A percentile compares a stretch with the other conserved stretches of the same genome.
These are phyloP conservation scores for Ia io DNA, from an alignment of 2,113 vertebrate genomes.

Conservation along the genomic window DNA sequence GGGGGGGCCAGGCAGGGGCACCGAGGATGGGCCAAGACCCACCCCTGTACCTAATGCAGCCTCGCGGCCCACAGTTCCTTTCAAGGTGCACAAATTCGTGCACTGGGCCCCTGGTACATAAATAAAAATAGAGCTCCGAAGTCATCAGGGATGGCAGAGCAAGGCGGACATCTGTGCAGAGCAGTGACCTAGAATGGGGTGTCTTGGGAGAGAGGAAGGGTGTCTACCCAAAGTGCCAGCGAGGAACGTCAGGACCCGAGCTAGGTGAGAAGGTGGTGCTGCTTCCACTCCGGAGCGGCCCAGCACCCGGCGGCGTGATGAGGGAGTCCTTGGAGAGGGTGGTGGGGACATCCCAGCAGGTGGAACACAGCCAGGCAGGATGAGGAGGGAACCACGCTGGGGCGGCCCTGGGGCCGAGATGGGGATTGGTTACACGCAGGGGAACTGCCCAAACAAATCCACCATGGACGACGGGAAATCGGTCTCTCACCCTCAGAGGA, in stretches of 20 bases:
- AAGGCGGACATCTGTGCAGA: neutral
- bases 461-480: neutral
- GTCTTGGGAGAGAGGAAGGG: neutral
- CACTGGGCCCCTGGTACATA: no score
- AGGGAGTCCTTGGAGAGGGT: neutral
- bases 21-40: no score
- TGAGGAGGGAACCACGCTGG: accelerated
- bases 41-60: no score
- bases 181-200: neutral
- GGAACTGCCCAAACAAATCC: no score
- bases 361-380: no score
- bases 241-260: neutral
- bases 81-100: no score
- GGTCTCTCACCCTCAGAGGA: neutral
- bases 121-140: no score
- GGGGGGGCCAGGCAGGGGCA: no score
- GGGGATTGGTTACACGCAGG: no score
- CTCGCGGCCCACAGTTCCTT: no score
- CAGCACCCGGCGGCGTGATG: no score
- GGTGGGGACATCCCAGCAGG: no score
- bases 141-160: neutral
- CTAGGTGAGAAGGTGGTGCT: neutral
- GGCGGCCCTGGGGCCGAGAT: neutral
- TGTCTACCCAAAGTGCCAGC: neutral
- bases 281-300: neutral